Base-by-base conservation (phyloP, 1,140 invertebrate genomes). In the Sarcophaga peregrina region DNA sequence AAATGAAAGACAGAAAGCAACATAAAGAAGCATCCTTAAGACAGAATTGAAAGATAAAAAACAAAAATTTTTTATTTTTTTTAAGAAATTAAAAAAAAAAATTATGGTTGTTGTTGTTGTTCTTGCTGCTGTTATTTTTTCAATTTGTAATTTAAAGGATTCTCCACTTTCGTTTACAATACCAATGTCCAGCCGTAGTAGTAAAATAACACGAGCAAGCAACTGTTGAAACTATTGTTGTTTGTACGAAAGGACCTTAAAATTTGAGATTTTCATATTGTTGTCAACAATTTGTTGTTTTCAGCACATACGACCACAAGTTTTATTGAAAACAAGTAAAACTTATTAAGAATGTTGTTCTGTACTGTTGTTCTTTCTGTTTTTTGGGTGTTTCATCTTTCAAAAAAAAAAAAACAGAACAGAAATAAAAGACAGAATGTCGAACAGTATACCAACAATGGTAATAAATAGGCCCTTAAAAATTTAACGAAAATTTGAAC, bases 311-410 rank as follows among this genome's bases (percentile, higher is more conserved):
- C 62, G 62, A 68, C 62, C 62, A 68, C 62, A 68, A 68, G 62
- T 68, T 68, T 68, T 68, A 68, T 68, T 68, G 62, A 68, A 68
- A 68, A 68, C 62, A 68, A 68, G 62, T 68, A 68, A 68, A 68
- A 68, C 62, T 68, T 68, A 68, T 68, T 68, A 68, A 68, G 62
- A 68, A 8, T 15, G 0, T 17, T 68, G 62, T 68, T 68, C 10
- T 68, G 9, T 58, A 37, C n/a, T 58, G 6, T 58, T 58, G 1
- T 58, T 58, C 15, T 4, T 15, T 1, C 13, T 13, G n/a, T n/a
- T 58, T n/a, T 58, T 58, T 58, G 54, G 15, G 15, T 37, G 25
- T 37, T 37, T 37, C 4, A 37, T 37, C 25, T 4, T 37, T 37
- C 25, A 1, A 37, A 37, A 37, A 37, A 37, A 37, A 37, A 37